Evolutionary conservation across 2,888 invertebrate genomes (phyloP).

Genomic region (Anoncus sp.): DNA sequence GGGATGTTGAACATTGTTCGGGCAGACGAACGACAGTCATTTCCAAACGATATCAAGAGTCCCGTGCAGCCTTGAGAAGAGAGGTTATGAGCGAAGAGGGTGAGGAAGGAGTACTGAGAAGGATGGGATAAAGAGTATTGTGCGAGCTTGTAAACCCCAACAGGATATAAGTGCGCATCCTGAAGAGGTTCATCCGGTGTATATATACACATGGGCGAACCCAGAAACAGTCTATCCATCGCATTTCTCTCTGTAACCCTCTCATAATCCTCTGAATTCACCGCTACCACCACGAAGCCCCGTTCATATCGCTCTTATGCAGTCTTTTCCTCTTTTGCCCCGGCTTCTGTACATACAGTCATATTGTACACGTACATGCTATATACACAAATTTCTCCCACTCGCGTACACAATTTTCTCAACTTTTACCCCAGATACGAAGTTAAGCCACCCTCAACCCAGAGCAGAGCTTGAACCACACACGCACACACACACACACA

Average conservation of each 20-base stretch:
- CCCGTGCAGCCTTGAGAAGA: constrained; percentile 16
- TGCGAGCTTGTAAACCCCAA: constrained; percentile 55
- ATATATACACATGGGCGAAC: constrained; percentile 8
- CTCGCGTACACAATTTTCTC: constrained; percentile 44
- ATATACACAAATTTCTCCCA: constrained; percentile 33
- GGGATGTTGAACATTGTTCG: constrained; percentile 23
- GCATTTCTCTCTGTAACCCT: constrained; percentile 16
- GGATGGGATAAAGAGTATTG: constrained; percentile 51
- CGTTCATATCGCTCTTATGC: constrained; percentile 35
- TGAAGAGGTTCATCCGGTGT: constrained; percentile 35
- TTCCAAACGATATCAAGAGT: constrained; percentile 47
- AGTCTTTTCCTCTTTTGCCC: constrained; percentile 23
- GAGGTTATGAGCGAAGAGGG: not conserved
- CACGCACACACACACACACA: not conserved
- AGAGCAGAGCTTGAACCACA: constrained; percentile 17
- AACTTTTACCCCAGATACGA: constrained; percentile 45
- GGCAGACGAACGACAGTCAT: constrained; percentile 47
- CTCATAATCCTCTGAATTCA: constrained; percentile 37
- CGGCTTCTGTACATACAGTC: constrained; percentile 9
- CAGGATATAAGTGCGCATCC: constrained; percentile 52
- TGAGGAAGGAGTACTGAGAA: constrained; percentile 32
- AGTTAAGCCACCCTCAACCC: constrained; percentile 38
- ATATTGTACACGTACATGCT: constrained; percentile 1
- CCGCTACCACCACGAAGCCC: constrained; percentile 4
- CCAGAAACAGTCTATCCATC: constrained; percentile 10